Percentiles rank a stretch among this genome's conserved stretches.
Evolutionary conservation across 2,113 vertebrate genomes (phyloP).

Genomic region (Siniperca knerii): DNA sequence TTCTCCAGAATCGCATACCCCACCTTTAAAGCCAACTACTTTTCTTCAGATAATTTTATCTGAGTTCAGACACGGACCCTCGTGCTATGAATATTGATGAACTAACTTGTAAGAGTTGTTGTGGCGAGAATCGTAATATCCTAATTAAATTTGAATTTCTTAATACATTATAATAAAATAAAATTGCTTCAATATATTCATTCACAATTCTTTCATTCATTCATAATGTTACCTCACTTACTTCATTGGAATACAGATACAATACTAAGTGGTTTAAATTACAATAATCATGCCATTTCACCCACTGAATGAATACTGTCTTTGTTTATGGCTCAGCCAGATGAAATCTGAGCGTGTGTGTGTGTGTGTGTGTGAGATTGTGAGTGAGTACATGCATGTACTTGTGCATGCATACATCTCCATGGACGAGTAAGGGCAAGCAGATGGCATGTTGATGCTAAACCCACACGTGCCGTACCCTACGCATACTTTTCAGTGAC

Average conservation of each 20-base stretch:
- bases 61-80: constrained; percentile 6
- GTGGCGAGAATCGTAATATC: constrained; percentile 46
- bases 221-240: constrained; percentile 27
- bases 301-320: constrained; percentile 53
- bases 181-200: constrained; percentile 48
- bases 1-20: too few relatives aligned
- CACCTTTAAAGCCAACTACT: constrained; percentile 33
- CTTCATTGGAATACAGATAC: constrained; percentile 19
- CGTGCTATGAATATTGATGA: constrained; percentile 50
- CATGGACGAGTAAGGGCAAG: constrained; percentile 66
- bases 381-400: constrained; percentile 22
- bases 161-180: constrained; percentile 28
- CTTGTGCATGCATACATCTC: constrained; percentile 61
- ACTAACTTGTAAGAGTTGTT: constrained; percentile 9
- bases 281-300: constrained; percentile 65
- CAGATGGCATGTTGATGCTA: constrained; percentile 72
- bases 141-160: constrained; percentile 43
- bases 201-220: constrained; percentile 54
- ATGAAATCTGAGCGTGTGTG: constrained; percentile 57
- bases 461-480: constrained; percentile 74
- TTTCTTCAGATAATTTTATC: constrained; percentile 31
- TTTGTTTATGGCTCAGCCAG: constrained; percentile 69
- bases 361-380: constrained; percentile 18
- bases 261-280: constrained; percentile 62
- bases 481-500: constrained; percentile 64